Conservation (phyloP, 2,113 vertebrate species). For the Hemiscyllium ocellatum region DNA sequence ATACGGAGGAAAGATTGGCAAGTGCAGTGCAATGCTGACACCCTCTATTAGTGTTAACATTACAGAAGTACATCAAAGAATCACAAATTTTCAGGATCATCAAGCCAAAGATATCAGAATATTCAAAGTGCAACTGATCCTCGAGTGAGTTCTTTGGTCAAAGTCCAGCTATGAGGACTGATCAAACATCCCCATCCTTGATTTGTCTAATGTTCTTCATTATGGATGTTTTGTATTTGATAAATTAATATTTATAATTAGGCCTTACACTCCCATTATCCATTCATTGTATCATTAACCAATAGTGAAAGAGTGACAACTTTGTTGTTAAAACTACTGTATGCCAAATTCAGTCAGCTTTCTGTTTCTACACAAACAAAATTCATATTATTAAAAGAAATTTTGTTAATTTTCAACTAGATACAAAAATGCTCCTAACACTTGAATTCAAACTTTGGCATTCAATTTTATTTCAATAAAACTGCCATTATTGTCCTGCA, state of each 20-base stretch:
- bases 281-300: neutral
- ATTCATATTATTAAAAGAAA: neutral
- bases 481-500: neutral
- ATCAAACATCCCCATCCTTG: neutral
- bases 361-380: neutral
- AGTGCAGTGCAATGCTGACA: neutral
- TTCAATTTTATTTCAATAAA: neutral
- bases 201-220: neutral
- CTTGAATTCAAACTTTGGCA: neutral
- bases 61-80: no score
- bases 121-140: neutral
- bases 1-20: neutral
- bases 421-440: neutral
- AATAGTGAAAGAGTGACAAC: neutral
- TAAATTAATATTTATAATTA: neutral
- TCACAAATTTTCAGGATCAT: neutral
- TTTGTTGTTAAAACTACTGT: neutral
- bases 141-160: neutral
- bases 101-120: neutral
- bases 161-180: neutral
- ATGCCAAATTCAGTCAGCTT: neutral
- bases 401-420: constrained; percentile 14
- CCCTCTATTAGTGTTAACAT: neutral
- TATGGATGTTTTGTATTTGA: neutral
- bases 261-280: neutral